These are phyloP conservation scores for Pandemis cinnamomeana DNA, from an alignment of 2,888 invertebrate species.

Conservation along the genomic window DNA sequence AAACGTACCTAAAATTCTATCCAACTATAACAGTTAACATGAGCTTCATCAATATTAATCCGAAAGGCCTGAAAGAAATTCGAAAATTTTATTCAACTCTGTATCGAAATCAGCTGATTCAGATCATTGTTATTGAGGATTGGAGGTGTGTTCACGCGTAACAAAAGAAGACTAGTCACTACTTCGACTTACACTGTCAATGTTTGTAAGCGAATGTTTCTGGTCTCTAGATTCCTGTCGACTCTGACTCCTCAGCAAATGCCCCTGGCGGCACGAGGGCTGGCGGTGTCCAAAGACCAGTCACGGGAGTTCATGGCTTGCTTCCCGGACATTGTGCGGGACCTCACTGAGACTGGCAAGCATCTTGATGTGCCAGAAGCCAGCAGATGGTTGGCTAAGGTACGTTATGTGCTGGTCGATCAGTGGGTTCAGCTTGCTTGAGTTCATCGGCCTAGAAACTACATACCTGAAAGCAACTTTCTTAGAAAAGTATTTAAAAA, in stretches of 20 bases:
- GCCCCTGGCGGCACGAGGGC: slow-evolving; percentile 85
- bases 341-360: slow-evolving; percentile 90
- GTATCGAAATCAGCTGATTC: background rate
- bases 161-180: slow-evolving; percentile 23
- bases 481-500: background rate
- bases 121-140: background rate
- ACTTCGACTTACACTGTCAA: slow-evolving; percentile 41
- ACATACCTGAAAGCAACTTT: background rate
- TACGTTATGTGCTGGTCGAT: slow-evolving; percentile 66
- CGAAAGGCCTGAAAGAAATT: background rate
- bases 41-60: no score
- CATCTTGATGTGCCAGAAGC: slow-evolving; percentile 91
- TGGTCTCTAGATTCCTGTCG: slow-evolving; percentile 82
- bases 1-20: background rate
- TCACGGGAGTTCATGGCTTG: slow-evolving; percentile 94
- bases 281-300: slow-evolving; percentile 91
- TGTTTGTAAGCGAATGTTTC: slow-evolving; percentile 48
- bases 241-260: slow-evolving; percentile 86
- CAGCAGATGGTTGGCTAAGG: slow-evolving; percentile 92
- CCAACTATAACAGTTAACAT: background rate
- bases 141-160: background rate
- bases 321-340: slow-evolving; percentile 94
- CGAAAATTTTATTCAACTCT: background rate
- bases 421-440: slow-evolving; percentile 24
- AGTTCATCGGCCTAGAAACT: slow-evolving; percentile 9